Percentiles rank a stretch among this genome's conserved stretches.
These are phyloP conservation scores for Marisa cornuarietis DNA, from an alignment of 1,140 invertebrate species.

Conservation along the genomic window DNA sequence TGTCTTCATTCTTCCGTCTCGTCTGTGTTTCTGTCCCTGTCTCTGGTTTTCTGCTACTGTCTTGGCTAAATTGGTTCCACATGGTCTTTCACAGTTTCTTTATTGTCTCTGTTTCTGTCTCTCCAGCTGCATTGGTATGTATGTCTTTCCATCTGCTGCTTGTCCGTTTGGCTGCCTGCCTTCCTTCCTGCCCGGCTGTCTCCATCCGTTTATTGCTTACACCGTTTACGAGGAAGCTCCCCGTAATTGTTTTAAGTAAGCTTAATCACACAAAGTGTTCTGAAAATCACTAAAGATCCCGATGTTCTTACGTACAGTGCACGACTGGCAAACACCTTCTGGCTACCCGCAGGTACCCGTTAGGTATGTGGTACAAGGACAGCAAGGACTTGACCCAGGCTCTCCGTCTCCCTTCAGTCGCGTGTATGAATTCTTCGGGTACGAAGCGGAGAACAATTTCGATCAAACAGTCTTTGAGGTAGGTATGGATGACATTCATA, in stretches of 20 bases:
- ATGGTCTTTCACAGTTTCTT: not conserved
- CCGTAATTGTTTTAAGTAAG: no score
- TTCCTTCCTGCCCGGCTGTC: no score
- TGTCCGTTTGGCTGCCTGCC: no score
- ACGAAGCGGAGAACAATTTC: slow-evolving; percentile 25
- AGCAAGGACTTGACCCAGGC: slow-evolving; percentile 9
- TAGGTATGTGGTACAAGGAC: slow-evolving; percentile 28
- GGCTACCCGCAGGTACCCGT: slow-evolving; percentile 30
- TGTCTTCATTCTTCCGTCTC: not conserved
- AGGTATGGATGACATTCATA: not conserved
- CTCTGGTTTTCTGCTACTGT: no score
- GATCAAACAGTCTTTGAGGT: slow-evolving; percentile 37
- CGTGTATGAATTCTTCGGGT: slow-evolving; percentile 41
- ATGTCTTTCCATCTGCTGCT: no score
- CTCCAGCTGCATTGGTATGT: no score
- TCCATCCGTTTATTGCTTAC: no score
- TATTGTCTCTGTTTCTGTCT: slow-evolving; percentile 7
- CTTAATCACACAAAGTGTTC: slow-evolving; percentile 2
- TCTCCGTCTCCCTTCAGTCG: slow-evolving; percentile 21
- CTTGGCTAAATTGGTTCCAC: no score
- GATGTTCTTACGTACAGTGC: not conserved
- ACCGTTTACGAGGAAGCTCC: no score
- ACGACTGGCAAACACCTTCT: slow-evolving; percentile 33
- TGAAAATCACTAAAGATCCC: not conserved
- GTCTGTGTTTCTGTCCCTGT: no score